Evolutionary conservation across 2,113 vertebrate species (phyloP).

Genomic region (Peromyscus maniculatus): DNA sequence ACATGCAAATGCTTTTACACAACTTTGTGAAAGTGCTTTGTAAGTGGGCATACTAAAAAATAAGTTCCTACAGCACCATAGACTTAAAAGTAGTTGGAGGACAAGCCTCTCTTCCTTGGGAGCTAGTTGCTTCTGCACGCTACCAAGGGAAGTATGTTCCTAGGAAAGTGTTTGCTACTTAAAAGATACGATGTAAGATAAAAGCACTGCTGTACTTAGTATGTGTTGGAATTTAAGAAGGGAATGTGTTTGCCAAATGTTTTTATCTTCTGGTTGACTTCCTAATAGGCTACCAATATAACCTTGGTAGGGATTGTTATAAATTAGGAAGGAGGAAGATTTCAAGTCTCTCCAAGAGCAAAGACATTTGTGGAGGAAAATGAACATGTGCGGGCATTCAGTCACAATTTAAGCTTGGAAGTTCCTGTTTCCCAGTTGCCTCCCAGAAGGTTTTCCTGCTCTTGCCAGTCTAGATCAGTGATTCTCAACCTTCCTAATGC

Average conservation of each 20-base stretch:
- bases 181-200: neutral
- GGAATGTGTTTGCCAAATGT: slow-evolving; percentile 72
- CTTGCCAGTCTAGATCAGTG: neutral
- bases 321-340: slow-evolving; percentile 42
- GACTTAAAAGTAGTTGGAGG: neutral
- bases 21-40: slow-evolving; percentile 11
- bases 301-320: slow-evolving; percentile 2
- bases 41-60: neutral
- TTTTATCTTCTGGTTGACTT: slow-evolving; percentile 46
- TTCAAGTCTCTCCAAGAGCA: neutral
- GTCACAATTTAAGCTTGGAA: neutral
- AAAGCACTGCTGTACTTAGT: slow-evolving; percentile 33
- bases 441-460: neutral
- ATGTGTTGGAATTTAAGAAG: slow-evolving; percentile 65
- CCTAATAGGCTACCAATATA: slow-evolving; percentile 10
- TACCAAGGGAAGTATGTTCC: neutral
- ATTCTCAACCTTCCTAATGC: neutral
- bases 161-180: slow-evolving; percentile 20
- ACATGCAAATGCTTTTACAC: neutral
- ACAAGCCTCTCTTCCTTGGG: neutral
- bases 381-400: neutral
- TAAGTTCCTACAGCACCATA: neutral
- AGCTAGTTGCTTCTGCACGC: neutral
- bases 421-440: neutral
- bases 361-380: neutral